Evolutionary conservation across 1,140 invertebrate genomes (phyloP).

Genomic region (Drosophila sucinea): DNA sequence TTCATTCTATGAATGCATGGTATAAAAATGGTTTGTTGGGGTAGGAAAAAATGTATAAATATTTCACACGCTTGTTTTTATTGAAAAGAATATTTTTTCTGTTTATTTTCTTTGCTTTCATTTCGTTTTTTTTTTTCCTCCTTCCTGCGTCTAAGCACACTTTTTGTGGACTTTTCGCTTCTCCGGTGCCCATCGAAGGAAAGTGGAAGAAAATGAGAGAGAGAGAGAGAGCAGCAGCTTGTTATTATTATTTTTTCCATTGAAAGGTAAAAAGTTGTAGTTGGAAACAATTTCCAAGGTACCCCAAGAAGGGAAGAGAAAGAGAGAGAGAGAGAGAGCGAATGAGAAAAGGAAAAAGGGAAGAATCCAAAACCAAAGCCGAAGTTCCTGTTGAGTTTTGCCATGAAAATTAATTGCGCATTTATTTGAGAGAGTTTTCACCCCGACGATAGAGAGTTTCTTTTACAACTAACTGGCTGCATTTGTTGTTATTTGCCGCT

Average conservation of each 20-base stretch:
- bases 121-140: conserved; percentile 2
- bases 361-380: conserved; percentile 20
- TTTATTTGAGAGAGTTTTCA: conserved; percentile 74
- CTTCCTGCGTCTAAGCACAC: conserved; percentile 39
- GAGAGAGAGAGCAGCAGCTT: conserved; percentile 35
- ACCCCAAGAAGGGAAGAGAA: conserved; percentile 16
- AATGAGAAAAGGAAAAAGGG: not conserved
- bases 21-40: conserved; percentile 16
- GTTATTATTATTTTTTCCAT: conserved; percentile 59
- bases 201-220: not conserved
- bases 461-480: conserved; percentile 51
- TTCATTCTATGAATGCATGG: too few species aligned
- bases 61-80: conserved; percentile 60
- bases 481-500: conserved; percentile 36
- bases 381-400: conserved; percentile 62
- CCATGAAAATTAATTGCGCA: conserved; percentile 80
- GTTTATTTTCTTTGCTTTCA: conserved; percentile 19
- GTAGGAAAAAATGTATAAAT: conserved; percentile 52
- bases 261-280: conserved; percentile 59
- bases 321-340: conserved; percentile 17
- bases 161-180: conserved; percentile 43
- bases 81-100: conserved; percentile 48
- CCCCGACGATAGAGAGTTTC: conserved; percentile 27
- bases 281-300: conserved; percentile 56
- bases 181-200: conserved; percentile 6